Evolutionary conservation across 2,113 vertebrate genomes (phyloP).

Genomic region (Probosciger aterrimus): DNA sequence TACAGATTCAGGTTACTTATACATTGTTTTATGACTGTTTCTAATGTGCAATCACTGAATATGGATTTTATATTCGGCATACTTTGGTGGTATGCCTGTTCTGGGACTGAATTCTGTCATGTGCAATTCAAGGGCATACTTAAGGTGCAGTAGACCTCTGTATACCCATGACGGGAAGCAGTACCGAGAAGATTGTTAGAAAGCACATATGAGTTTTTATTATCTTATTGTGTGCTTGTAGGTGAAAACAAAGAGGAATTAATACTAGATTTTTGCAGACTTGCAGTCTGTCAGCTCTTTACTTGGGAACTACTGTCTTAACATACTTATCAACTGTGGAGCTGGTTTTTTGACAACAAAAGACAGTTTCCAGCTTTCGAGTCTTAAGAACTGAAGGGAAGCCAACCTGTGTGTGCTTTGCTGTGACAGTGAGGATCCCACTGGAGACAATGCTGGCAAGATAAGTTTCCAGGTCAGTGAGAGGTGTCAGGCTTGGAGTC

Average conservation of each 20-base stretch:
- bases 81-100: background rate
- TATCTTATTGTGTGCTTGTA: background rate
- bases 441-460: background rate
- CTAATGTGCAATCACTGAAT: background rate
- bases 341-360: background rate
- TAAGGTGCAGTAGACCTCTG: background rate
- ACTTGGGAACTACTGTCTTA: background rate
- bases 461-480: background rate
- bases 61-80: background rate
- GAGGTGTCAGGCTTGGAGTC: background rate
- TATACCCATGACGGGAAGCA: background rate
- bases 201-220: fast-evolving
- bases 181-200: background rate
- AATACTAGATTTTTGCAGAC: background rate
- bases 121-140: background rate
- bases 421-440: background rate
- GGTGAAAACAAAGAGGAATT: background rate
- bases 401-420: background rate
- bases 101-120: background rate
- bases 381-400: background rate
- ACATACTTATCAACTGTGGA: background rate
- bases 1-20: background rate
- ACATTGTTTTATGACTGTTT: background rate
- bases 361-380: background rate
- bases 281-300: background rate